Evolutionary conservation across 2,113 vertebrate genomes (phyloP), one percentile per base, ranked within the genome.

Genomic region (Crotophaga sulcirostris): DNA sequence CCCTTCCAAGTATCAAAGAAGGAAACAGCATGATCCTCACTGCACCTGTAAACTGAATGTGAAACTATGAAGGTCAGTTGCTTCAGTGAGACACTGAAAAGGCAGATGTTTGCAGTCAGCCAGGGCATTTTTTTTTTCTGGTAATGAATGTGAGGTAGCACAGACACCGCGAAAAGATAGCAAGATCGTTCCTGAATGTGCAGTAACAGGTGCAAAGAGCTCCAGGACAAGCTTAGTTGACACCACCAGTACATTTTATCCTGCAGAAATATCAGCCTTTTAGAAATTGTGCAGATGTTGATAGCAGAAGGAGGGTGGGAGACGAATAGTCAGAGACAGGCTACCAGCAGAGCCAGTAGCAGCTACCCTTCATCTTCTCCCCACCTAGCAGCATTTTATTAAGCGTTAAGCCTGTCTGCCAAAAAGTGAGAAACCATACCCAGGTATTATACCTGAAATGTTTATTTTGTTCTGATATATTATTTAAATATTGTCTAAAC

Each of bases 1-100:
- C n/a, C 36, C 77, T 89, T 93, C 44, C 51, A 93, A 38, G 54
- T 89, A 95, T 69, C 69, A 89, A 69, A 94, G 66, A 91, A 70
- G 21, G 45, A 87, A 42, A 9, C 62, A 76, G 40, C 36, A 62
- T 55, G 81, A 91, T 79, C 34, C 38, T 89, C 16, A 21, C 17
- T 51, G n/a, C 54, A 73, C 7, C n/a, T 60, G 4, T 38, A 34
- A 58, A 20, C 28, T 73, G 40, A 73, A 82, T 40, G 29, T 38
- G 58, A 82, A 90, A 36, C 28, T 68, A 24, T 60, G 64, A 78
- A 94, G 40, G 47, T 83, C 88, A 91, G 3, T 25, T 64, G 21
- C 60, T 38, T 75, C 36, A 51, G 19, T 34, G 34, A 75, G 45
- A 72, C 24, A 47, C 36, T 49, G 60, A 79, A 75, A 9, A n/a